Percentiles rank a stretch among this genome's conserved stretches.
These are phyloP conservation scores for Glomeris maerens DNA, from an alignment of 1,140 invertebrate genomes.

Conservation along the genomic window DNA sequence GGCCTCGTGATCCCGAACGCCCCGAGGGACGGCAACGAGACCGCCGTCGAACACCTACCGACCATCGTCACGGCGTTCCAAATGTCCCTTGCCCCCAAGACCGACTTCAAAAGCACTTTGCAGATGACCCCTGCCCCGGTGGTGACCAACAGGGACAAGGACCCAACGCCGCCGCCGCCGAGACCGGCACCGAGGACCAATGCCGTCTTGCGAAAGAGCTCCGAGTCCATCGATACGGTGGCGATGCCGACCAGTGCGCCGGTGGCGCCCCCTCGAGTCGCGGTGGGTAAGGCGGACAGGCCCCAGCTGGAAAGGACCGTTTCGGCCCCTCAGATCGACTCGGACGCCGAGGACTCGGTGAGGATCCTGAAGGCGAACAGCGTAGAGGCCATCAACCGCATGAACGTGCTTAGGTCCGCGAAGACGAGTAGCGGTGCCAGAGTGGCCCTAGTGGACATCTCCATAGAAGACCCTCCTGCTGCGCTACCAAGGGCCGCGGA, in stretches of 20 bases:
- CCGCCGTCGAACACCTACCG: conserved; percentile 8
- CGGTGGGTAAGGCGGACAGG: too few relatives aligned
- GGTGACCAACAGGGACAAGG: neutral
- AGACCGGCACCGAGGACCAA: too few relatives aligned
- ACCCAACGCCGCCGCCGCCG: neutral
- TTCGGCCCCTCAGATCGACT: conserved; percentile 22
- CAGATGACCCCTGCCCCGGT: conserved; percentile 9
- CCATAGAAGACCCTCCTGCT: conserved; percentile 35
- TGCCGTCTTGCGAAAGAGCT: too few relatives aligned
- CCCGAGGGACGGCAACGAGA: conserved; percentile 17
- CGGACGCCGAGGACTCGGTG: conserved; percentile 12
- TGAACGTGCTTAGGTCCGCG: conserved; percentile 72
- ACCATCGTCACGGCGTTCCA: conserved; percentile 22
- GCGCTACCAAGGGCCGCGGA: conserved; percentile 20
- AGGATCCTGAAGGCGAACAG: conserved; percentile 57
- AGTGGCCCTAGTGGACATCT: too few relatives aligned
- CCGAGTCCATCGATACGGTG: too few relatives aligned
- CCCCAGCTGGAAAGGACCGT: too few relatives aligned
- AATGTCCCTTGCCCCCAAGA: conserved; percentile 28
- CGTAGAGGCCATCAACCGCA: conserved; percentile 65
- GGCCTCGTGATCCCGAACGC: conserved; percentile 69
- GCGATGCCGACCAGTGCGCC: too few relatives aligned
- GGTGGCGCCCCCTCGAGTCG: too few relatives aligned
- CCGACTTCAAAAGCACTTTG: conserved; percentile 29
- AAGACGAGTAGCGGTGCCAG: conserved; percentile 57